Evolutionary conservation across 2,113 vertebrate genomes (phyloP).

Genomic region (Pteronura brasiliensis): DNA sequence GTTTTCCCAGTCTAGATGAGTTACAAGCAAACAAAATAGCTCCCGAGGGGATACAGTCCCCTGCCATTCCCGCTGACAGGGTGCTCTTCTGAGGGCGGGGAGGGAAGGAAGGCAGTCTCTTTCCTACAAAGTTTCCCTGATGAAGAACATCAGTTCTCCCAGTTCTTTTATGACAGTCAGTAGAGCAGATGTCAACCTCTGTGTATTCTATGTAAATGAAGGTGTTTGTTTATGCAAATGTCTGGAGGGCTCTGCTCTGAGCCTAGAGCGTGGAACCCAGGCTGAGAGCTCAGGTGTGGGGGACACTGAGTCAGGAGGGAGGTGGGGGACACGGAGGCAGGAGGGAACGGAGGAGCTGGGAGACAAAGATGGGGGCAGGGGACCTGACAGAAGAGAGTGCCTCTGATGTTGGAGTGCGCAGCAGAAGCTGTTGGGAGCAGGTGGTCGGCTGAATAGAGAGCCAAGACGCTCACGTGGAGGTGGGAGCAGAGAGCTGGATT

Average conservation of each 20-base stretch:
- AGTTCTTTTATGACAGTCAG: neutral
- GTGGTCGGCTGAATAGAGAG: fast-evolving
- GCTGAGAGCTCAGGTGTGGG: neutral
- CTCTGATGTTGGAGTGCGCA: neutral
- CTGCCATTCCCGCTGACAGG: neutral
- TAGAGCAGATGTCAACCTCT: constrained; percentile 40
- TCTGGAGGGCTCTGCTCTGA: neutral
- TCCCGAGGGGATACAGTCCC: constrained; percentile 26
- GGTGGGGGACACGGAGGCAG: neutral
- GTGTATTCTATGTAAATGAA: constrained; percentile 47
- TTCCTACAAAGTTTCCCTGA: neutral
- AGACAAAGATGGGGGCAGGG: neutral
- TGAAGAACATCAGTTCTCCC: neutral
- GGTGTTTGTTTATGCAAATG: constrained; percentile 42
- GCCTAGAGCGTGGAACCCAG: neutral
- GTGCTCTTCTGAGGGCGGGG: neutral
- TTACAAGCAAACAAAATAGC: constrained; percentile 5
- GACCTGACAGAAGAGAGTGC: neutral
- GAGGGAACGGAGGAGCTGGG: neutral
- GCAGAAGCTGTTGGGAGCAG: neutral
- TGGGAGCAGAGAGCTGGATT: fast-evolving
- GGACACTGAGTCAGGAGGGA: neutral
- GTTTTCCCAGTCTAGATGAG: neutral
- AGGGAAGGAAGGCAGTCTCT: fast-evolving
- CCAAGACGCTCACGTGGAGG: fast-evolving